Evolutionary conservation across 2,888 invertebrate genomes (phyloP).

Genomic region (Drosophila meridiana): DNA sequence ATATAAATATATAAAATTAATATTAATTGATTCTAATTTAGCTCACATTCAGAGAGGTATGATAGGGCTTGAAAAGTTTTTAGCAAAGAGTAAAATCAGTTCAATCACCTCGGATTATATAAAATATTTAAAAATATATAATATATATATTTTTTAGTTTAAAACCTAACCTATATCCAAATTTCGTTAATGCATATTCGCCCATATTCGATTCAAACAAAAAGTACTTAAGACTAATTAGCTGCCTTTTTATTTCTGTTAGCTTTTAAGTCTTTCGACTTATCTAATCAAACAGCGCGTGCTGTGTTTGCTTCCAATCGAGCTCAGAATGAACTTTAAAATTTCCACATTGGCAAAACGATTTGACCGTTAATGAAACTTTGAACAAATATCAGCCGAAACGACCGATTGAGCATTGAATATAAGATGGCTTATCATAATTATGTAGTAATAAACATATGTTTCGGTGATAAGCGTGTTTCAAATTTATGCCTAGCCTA

Average conservation of each 20-base stretch:
- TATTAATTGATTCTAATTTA: background rate
- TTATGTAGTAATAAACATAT: slow-evolving; percentile 21
- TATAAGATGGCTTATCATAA: slow-evolving; percentile 11
- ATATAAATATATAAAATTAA: background rate
- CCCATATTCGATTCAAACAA: slow-evolving; percentile 20
- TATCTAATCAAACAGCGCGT: slow-evolving; percentile 51
- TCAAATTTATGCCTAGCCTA: background rate
- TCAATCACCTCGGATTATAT: background rate
- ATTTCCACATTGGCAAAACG: slow-evolving; percentile 11
- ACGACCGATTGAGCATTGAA: slow-evolving; percentile 5
- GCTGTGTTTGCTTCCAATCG: slow-evolving; percentile 25
- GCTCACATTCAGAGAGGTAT: background rate
- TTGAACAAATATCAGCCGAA: slow-evolving; percentile 16
- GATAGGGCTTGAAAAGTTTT: background rate
- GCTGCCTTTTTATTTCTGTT: slow-evolving; percentile 21
- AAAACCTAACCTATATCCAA: background rate
- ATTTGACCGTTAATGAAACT: slow-evolving; percentile 9
- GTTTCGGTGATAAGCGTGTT: slow-evolving; percentile 25
- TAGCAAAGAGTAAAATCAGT: background rate
- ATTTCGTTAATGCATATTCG: background rate
- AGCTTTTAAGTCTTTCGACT: slow-evolving; percentile 12
- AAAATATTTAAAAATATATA: background rate
- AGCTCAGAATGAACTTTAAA: slow-evolving; percentile 26
- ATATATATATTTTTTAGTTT: background rate
- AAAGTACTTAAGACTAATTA: slow-evolving; percentile 25